Base-by-base conservation (phyloP, 1,140 invertebrate genomes). In the Papilio polytes region DNA sequence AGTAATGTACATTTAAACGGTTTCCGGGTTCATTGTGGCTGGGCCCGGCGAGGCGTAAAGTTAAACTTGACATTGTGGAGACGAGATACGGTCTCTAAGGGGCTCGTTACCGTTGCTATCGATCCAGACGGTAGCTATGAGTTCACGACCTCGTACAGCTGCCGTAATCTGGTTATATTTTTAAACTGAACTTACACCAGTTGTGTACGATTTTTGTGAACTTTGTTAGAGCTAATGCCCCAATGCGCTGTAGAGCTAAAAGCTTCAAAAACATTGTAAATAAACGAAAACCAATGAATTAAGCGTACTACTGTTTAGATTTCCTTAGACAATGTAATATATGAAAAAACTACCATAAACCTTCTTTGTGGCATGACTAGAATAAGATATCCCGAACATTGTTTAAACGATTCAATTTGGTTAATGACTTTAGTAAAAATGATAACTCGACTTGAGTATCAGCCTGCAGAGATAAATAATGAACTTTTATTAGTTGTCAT, bases 11-110 rank as follows among this genome's bases (percentile, higher is more conserved):
- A 70, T 70, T 70, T 70, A 70, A 70, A 31, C 26, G 63, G 63
- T 70, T 70, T 73, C 41, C 41, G 72, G 31, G n/a, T 73, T 46
- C 18, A 73, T 73, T 73, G 72, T 46, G 31, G 72, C 74, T 10
- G 41, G 41, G 22, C 20, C 15, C 74, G 13, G 41, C 74, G 74
- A 76, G 44, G 44, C 74, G 74, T 76, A 22, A 76, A 76, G 74
- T 76, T 76, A 76, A 76, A 76, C 74, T 76, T 76, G 74, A 76
- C 74, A 76, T 76, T 76, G 46, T 76, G 74, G n/a, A 48, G 41
- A 9, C 12, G 41, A 51, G 74, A 76, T 51, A 46, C 44, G 74
- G n/a, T 73, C 31, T 51, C 10, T 18, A 51, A 20, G 41, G 44
- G 18, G 41, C 41, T 44, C 22, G 22, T 20, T 51, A 18, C 44